Base-by-base conservation (phyloP, 2,113 vertebrate species). In the Otis tarda region DNA sequence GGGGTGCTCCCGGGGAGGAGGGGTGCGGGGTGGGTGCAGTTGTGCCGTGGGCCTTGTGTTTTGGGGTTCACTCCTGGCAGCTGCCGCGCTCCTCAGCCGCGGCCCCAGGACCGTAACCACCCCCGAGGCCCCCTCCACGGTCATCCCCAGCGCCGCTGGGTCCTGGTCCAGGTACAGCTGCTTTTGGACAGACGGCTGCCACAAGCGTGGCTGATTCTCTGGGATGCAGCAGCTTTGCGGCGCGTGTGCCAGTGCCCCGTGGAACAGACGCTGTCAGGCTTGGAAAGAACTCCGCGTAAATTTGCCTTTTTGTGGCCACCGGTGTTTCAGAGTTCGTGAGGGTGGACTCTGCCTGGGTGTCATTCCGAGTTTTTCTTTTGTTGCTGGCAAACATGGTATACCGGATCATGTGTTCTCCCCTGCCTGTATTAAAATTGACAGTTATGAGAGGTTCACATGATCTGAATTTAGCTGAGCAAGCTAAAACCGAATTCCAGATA, bases 101-200 rank as follows among this genome's bases (percentile, higher is more conserved):
- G 6, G 5, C 27, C 28, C 20, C 68, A 0, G 3, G 47, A 25
- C 50, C 24, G 12, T 2, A 9, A 6, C 43, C 71, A 11, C 14
- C 0, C 14, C 2, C 2, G 25, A 23, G 18, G 5, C 55, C 37
- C 14, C 5, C 27, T 6, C 39, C 19, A 0, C 12, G 3, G n/a
- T 6, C 37, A 2, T 3, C 27, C 19, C 3, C 35, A 5, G 50
- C 0, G 0, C 35, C 25, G 20, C 0, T 2, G 8, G 37, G 7
- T 7, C 47, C 41, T 52, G 35, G 30, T 57, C 30, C 15, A 20
- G 59, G 2, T 25, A 3, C 33, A 12, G 47, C 2, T 49, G 39
- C 28, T 52, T 35, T 65, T 33, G 25, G 39, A 7, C 31, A 13
- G 31, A 14, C 6, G 11, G 41, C 35, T 49, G 57, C 77, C 35